Percentiles rank a stretch among this genome's conserved stretches.
Evolutionary conservation across 2,888 invertebrate genomes (phyloP).

Genomic region (Diaperis boleti): DNA sequence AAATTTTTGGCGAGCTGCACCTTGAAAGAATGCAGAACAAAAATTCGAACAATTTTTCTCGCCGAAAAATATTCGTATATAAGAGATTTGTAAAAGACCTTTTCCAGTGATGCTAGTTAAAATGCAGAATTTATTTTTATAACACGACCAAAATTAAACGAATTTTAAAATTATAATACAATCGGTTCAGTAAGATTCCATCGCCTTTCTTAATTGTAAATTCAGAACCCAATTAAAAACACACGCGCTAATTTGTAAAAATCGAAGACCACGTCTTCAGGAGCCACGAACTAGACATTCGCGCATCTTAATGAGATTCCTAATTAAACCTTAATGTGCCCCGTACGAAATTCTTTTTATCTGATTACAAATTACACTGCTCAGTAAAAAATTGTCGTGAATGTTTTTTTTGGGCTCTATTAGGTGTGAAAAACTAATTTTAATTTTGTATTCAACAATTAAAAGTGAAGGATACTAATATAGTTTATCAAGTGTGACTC

Average conservation of each 20-base stretch:
- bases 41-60: conserved; percentile 7
- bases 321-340: conserved; percentile 40
- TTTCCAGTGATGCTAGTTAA: conserved; percentile 1
- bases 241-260: conserved; percentile 49
- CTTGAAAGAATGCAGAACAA: not conserved
- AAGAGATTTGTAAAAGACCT: conserved; percentile 5
- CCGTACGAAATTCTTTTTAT: conserved; percentile 37
- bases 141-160: conserved; percentile 3
- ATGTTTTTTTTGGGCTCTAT: too few relatives aligned
- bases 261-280: conserved; percentile 45
- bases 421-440: too few relatives aligned
- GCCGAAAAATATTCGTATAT: too few relatives aligned
- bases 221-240: conserved; percentile 45
- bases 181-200: not conserved
- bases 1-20: not conserved
- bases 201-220: conserved; percentile 28
- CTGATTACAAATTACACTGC: conserved; percentile 40
- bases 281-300: conserved; percentile 31
- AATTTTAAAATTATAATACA: conserved; percentile 6
- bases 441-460: too few relatives aligned
- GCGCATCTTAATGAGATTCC: conserved; percentile 38
- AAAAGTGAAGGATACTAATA: too few relatives aligned
- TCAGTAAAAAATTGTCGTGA: too few relatives aligned
- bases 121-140: conserved; percentile 15
- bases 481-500: too few relatives aligned